These are phyloP conservation scores for Crossocerus cetratus DNA, from an alignment of 2,888 invertebrate species.

Conservation along the genomic window DNA sequence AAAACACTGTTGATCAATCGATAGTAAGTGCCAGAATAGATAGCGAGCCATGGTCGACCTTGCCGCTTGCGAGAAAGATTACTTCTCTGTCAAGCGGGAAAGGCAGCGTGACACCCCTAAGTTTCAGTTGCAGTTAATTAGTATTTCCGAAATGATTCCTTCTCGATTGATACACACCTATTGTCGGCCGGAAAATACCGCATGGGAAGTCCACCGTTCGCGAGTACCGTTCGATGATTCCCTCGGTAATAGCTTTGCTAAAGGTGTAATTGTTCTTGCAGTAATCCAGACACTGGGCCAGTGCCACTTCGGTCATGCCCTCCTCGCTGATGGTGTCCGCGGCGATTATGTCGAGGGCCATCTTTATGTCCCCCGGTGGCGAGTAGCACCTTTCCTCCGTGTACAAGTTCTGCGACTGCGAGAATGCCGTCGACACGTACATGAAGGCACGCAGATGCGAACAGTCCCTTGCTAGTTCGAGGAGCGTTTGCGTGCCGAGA, in stretches of 20 bases:
- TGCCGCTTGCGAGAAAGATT: too few relatives aligned
- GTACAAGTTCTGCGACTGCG: conserved; percentile 51
- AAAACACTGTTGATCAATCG: conserved; percentile 47
- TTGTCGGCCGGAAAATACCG: conserved; percentile 62
- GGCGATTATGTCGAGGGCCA: conserved; percentile 56
- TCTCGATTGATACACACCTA: too few relatives aligned
- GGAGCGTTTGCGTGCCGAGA: conserved; percentile 58
- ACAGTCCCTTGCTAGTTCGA: conserved; percentile 62
- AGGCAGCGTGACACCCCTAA: neutral
- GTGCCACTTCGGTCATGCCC: conserved; percentile 52
- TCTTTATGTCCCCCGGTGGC: conserved; percentile 58
- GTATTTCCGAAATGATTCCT: neutral
- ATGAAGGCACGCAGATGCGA: conserved; percentile 54
- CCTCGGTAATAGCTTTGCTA: conserved; percentile 63
- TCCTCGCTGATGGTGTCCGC: conserved; percentile 44
- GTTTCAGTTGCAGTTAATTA: neutral
- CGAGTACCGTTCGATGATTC: conserved; percentile 56
- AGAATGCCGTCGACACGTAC: conserved; percentile 64
- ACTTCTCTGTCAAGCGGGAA: neutral
- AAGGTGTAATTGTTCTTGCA: conserved; percentile 62
- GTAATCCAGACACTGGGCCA: conserved; percentile 47
- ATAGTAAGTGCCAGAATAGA: neutral
- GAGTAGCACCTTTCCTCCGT: conserved; percentile 64
- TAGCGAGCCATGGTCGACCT: neutral
- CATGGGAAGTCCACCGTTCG: conserved; percentile 52